Evolutionary conservation across 2,888 invertebrate species (phyloP), one percentile per base, ranked within the genome.

Genomic region (Heteromurus nitidus): DNA sequence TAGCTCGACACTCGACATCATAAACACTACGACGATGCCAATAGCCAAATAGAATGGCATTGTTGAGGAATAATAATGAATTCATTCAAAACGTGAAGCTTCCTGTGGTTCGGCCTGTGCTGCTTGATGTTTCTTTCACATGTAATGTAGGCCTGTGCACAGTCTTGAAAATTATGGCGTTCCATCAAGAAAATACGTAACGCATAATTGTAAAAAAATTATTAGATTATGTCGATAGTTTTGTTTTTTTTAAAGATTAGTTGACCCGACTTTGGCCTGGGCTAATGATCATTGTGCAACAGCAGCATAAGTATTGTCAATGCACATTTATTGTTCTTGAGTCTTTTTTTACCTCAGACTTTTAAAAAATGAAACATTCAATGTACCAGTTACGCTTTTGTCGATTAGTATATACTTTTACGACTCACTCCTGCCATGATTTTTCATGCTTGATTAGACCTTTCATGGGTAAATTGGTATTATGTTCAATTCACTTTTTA

Each of bases 221-320:
- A 24, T 16, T 9, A 20, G 9, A n/a, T n/a, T n/a, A n/a, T n/a
- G n/a, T n/a, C n/a, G n/a, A n/a, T n/a, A n/a, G n/a, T n/a, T n/a
- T n/a, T n/a, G n/a, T n/a, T n/a, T n/a, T n/a, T n/a, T n/a, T n/a
- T 65, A 53, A 42, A 65, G 9, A 16, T n/a, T 44, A 68, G 76
- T 18, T 68, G 76, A 76, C 68, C 60, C 68, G 68, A 76, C 76
- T 68, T 55, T 67, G 76, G 76, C 76, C 58, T 58, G 60, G 26
- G 7, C 24, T 68, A 76, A 76, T 76, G 67, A 58, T 53, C 55
- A 47, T 72, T 73, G 50, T 72, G 70, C 58, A 72, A 72, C 60
- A 53, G 24, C 2, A 53, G 11, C 60, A 26, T 24, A 58, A 58
- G 58, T 58, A 58, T 53, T 53, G 16, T 5, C 5, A 11, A 18